Conservation (phyloP, 2,797 vertebrate species). For the Mus caroli region DNA sequence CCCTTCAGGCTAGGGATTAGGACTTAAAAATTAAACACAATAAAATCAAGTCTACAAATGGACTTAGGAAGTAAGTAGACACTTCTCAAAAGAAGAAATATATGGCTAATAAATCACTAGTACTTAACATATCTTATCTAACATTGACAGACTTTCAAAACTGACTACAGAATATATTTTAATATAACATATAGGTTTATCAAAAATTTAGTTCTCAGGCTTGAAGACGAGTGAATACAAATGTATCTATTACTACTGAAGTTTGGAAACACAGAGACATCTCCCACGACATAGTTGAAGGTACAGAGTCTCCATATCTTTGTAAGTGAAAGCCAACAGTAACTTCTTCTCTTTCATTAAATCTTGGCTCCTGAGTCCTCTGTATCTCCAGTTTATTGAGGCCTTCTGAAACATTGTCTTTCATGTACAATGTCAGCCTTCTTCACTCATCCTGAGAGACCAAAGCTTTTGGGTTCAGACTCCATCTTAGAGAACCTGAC, state of each 20-base stretch:
- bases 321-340: background rate
- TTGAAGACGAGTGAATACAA: background rate
- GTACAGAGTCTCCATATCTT: background rate
- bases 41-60: background rate
- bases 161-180: background rate
- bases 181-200: background rate
- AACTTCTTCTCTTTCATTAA: background rate
- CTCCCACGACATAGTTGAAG: background rate
- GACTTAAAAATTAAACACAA: background rate
- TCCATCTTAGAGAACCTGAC: background rate
- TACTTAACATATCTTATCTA: background rate
- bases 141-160: constrained; percentile 3
- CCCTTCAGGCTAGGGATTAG: background rate
- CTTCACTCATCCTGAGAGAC: background rate
- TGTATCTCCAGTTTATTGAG: background rate
- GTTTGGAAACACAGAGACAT: background rate
- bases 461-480: background rate
- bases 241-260: background rate
- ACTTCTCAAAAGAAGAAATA: background rate
- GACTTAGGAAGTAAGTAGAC: background rate
- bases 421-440: background rate
- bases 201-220: background rate
- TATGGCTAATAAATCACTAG: too few species aligned
- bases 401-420: background rate
- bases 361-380: background rate